Evolutionary conservation across 92 coral and sea anemone genomes (phyloP).

Genomic region (Palythoa heliodiscus): DNA sequence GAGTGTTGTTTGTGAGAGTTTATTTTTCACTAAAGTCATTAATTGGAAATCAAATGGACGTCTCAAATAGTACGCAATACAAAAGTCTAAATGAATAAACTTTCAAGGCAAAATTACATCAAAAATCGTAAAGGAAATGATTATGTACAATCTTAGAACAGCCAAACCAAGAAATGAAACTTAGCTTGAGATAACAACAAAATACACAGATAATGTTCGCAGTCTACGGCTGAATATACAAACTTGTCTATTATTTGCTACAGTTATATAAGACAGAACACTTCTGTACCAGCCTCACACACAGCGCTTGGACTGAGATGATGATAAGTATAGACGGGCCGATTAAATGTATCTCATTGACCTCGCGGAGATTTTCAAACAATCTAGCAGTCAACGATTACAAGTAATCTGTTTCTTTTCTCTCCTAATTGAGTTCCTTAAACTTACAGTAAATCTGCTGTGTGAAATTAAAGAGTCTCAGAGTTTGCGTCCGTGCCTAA

Average conservation of each 20-base stretch:
- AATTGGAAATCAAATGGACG: slow-evolving; percentile 74
- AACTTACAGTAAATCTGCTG: background rate
- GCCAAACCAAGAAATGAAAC: background rate
- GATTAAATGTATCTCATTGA: slow-evolving; percentile 42
- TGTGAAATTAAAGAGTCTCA: slow-evolving; percentile 23
- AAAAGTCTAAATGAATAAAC: slow-evolving; percentile 31
- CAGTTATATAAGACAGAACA: slow-evolving; percentile 38
- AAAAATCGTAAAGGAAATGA: background rate
- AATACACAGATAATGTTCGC: background rate
- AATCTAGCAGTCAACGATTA: slow-evolving; percentile 39
- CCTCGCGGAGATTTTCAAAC: slow-evolving; percentile 40
- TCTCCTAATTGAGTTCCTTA: slow-evolving; percentile 14
- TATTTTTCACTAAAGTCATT: slow-evolving; percentile 67
- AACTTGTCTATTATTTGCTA: slow-evolving; percentile 6
- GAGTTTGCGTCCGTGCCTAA: background rate
- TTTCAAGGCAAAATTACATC: background rate
- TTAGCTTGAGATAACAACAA: background rate
- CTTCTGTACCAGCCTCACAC: slow-evolving; percentile 20
- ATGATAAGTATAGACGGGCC: slow-evolving; percentile 17
- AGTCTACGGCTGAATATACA: slow-evolving; percentile 26
- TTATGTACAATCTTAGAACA: background rate
- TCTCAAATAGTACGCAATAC: slow-evolving; percentile 40
- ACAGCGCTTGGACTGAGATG: background rate
- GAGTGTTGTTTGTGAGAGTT: slow-evolving; percentile 58
- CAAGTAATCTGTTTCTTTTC: slow-evolving; percentile 38